Base-by-base conservation (phyloP, 2,888 invertebrate genomes). In the Allygus modestus region DNA sequence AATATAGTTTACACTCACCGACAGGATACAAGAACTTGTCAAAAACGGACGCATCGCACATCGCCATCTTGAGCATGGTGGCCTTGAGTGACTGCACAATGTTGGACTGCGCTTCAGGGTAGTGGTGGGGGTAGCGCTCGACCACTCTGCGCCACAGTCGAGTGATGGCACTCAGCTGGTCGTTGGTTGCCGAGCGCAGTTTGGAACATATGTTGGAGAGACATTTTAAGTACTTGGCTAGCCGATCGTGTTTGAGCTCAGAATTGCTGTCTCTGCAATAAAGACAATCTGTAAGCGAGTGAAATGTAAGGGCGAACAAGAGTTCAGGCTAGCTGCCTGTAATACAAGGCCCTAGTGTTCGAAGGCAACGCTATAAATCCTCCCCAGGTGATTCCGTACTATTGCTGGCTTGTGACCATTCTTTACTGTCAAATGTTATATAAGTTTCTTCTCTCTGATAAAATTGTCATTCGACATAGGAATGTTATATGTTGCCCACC, bases 21-120 rank as follows among this genome's bases (percentile, higher is more conserved):
- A 51, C 46, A 41, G 46, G 46, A n/a, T 51, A 77, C 46, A 77
- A 43, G 17, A 77, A 77, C 28, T 23, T 43, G 51, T 43, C 77
- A 5, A 77, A 28, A 1, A 51, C 46, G 23, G 43, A 23, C 28
- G 20, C 20, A 12, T 77, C 46, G 26, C 51, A 77, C 11, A 77
- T 0, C 1, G 7, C 46, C 77, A 77, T 77, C 20, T 46, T 77
- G 28, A 77, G 28, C n/a, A 77, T 28, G 0, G 77, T 28, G 28
- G 17, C 5, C 0, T 5, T 46, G 23, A 77, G 51, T 7, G 43
- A 28, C 0, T 17, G 23, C 2, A 77, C 77, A 4, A 43, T n/a
- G 1, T 20, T 46, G 51, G 4, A 1, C 26, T 46, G 43, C 5
- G 12, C 28, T 9, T 2, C n/a, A 15, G 23, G 20, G 31, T 43